Evolutionary conservation across 1,140 invertebrate genomes (phyloP).

Genomic region (Pteromalus puparum): DNA sequence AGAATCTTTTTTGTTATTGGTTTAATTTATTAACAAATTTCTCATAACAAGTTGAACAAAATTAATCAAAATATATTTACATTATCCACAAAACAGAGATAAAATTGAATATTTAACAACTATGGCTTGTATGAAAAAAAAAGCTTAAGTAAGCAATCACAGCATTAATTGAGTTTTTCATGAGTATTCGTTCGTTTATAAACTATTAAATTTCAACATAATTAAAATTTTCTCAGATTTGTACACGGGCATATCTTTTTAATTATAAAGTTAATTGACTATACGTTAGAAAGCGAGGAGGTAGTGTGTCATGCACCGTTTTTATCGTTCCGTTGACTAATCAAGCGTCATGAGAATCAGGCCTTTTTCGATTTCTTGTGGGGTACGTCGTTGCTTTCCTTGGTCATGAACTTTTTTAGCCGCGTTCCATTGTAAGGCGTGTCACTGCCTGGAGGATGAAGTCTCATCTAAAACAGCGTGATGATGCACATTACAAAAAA

Average conservation of each 20-base stretch:
- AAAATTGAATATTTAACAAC: constrained; percentile 20
- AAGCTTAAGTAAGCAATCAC: constrained; percentile 33
- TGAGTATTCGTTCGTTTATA: background rate
- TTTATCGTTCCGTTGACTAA: background rate
- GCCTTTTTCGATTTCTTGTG: constrained; percentile 32
- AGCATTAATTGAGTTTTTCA: constrained; percentile 41
- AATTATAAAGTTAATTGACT: constrained; percentile 31
- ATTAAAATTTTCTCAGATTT: constrained; percentile 24
- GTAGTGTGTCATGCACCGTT: constrained; percentile 32
- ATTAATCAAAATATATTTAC: constrained; percentile 25
- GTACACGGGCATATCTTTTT: background rate
- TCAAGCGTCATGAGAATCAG: background rate
- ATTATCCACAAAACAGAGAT: constrained; percentile 17
- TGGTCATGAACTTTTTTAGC: constrained; percentile 73
- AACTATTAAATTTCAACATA: constrained; percentile 4
- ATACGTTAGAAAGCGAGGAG: constrained; percentile 34
- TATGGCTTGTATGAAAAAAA: constrained; percentile 16
- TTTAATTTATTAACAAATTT: constrained; percentile 43
- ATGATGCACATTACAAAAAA: constrained; percentile 19
- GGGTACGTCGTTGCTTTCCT: constrained; percentile 7
- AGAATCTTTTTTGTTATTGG: constrained; percentile 17
- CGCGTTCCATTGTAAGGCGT: constrained; percentile 74
- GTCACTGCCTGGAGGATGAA: constrained; percentile 79
- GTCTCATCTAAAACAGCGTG: constrained; percentile 77
- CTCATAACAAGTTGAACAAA: constrained; percentile 20